phyloP scores from a whole-genome alignment of 2,888 invertebrate species.

The Apocheima hispidaria region DNA sequence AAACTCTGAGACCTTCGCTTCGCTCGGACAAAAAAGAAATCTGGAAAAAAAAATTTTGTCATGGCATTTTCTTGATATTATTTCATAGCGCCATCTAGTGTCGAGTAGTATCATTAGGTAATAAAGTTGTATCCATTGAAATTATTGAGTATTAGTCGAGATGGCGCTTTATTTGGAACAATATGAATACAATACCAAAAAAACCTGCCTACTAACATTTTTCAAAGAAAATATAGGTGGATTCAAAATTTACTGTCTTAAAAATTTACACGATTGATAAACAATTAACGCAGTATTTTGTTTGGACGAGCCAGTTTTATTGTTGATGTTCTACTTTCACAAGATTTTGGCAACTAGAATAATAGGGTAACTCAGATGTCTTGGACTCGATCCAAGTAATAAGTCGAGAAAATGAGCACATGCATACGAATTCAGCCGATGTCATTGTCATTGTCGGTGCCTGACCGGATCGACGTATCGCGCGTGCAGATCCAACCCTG shows the following conservation, averaged over 20 bases:
- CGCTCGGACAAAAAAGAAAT: no score
- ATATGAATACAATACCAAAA: neutral
- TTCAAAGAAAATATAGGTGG: neutral
- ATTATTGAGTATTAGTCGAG: slow-evolving; percentile 35
- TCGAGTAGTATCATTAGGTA: slow-evolving; percentile 49
- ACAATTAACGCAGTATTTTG: neutral
- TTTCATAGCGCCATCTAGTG: slow-evolving; percentile 65
- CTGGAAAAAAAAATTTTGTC: no score
- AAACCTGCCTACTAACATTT: neutral
- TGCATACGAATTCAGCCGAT: slow-evolving; percentile 61
- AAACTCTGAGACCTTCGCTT: no score
- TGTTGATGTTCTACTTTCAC: slow-evolving; percentile 34
- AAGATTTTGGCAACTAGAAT: slow-evolving; percentile 49
- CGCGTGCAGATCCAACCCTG: slow-evolving; percentile 35
- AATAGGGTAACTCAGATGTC: slow-evolving; percentile 51
- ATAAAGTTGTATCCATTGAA: neutral
- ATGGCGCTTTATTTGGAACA: slow-evolving; percentile 46
- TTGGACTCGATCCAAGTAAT: slow-evolving; percentile 69
- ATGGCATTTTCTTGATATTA: neutral
- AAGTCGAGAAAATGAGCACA: slow-evolving; percentile 55
- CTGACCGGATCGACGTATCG: slow-evolving; percentile 57
- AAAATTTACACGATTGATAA: neutral
- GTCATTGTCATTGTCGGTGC: slow-evolving; percentile 80
- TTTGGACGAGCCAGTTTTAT: slow-evolving; percentile 5
- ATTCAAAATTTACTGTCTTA: neutral